Base-by-base conservation (phyloP, 2,888 invertebrate species). In the Mongoloraphidia duomilia region DNA sequence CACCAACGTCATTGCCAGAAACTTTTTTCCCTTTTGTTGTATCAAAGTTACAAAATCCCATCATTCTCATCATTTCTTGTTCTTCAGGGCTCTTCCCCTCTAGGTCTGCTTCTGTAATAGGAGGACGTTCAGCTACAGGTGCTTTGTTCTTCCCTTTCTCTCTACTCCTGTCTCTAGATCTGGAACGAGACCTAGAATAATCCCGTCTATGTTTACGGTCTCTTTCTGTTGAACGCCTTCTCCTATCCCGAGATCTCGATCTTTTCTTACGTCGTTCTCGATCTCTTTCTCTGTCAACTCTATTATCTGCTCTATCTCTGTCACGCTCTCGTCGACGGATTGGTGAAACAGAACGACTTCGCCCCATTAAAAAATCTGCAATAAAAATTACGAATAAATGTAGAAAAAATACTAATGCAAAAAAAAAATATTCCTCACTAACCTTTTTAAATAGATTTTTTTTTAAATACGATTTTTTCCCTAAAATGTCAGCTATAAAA, bases 1-100 rank as follows among this genome's bases (percentile, higher is more conserved):
- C 88, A n/a, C 93, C 94, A 48, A 82, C 82, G 59, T 94, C 89
- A 64, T 97, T 97, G 34, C 91, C 93, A 1, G 86, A 84, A 0
- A 97, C 94, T 71, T 90, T 89, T 69, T 93, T 94, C 59, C 91
- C 90, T 75, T 98, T 97, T 0, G 97, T 96, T 0, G 91, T 82
- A 64, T 95, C 90, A 67, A 98, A 98, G 53, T 82, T 85, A 67
- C 89, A 87, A 68, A 98, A 98, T 13, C 97, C 98, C 96, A 98
- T 96, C 52, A 89, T 71, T 66, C 86, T 87, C 70, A 93, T 81
- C 94, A 97, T 95, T 65, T 91, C 91, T 59, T 89, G 84, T 67
- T 93, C 92, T 60, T 92, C 92, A 2, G 87, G 83, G 26, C 85
- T 80, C 70, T 94, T 91, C 17, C 92, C 93, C 68, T 87, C 86